Evolutionary conservation across 2,888 invertebrate genomes (phyloP).

Genomic region (Carterocephalus palaemon): DNA sequence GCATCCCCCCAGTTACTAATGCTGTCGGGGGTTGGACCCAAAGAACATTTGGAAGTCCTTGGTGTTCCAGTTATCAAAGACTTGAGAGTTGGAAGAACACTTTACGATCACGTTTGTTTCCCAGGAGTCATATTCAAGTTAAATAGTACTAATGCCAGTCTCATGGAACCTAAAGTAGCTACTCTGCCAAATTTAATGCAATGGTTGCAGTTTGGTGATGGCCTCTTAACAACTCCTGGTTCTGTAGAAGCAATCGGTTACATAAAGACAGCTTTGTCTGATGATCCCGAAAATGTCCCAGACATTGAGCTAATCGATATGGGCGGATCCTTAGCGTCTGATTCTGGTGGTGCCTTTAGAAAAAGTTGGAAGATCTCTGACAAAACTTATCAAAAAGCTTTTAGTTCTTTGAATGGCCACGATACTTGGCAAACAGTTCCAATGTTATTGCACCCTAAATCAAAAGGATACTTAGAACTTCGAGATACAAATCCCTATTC

Average conservation of each 20-base stretch:
- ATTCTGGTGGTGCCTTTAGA: conserved; percentile 74
- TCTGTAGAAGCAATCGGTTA: conserved; percentile 83
- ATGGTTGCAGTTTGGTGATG: conserved; percentile 73
- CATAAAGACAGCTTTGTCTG: conserved; percentile 77
- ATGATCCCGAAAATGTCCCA: conserved; percentile 77
- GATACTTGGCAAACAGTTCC: conserved; percentile 83
- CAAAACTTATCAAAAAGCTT: conserved; percentile 77
- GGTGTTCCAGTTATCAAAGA: conserved; percentile 81
- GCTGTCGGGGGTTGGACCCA: conserved; percentile 86
- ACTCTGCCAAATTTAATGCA: conserved; percentile 62
- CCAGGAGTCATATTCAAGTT: conserved; percentile 70
- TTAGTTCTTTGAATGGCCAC: conserved; percentile 70
- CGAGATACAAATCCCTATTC: conserved; percentile 86
- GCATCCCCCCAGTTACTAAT: conserved; percentile 95
- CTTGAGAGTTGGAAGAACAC: conserved; percentile 82
- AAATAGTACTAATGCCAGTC: conserved; percentile 64
- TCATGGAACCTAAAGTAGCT: conserved; percentile 62
- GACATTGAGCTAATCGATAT: conserved; percentile 83
- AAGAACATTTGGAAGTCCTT: conserved; percentile 75
- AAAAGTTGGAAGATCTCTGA: conserved; percentile 78
- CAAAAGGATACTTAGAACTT: conserved; percentile 84
- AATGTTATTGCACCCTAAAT: conserved; percentile 86
- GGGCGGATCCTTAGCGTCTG: conserved; percentile 81
- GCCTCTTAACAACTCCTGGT: conserved; percentile 80
- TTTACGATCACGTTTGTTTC: conserved; percentile 81